Conservation (phyloP, 2,888 invertebrate species). For the Chydorus sphaericus region DNA sequence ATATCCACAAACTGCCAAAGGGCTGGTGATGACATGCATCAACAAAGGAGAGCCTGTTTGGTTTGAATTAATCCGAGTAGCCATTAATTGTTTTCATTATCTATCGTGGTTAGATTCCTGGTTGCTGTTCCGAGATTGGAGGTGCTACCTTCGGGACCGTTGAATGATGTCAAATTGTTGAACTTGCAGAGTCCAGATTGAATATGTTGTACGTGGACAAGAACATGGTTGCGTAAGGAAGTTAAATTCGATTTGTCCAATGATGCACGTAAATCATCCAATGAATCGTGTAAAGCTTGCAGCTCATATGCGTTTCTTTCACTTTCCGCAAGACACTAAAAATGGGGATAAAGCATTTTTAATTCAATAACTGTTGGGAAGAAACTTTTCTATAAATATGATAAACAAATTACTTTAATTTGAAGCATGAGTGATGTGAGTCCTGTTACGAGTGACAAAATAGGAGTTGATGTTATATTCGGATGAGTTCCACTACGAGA, state of each 20-base stretch:
- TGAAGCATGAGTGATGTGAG: constrained; percentile 80
- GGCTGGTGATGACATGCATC: too few relatives aligned
- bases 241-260: constrained; percentile 57
- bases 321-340: constrained; percentile 50
- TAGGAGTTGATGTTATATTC: constrained; percentile 33
- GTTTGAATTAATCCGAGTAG: too few relatives aligned
- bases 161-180: constrained; percentile 31
- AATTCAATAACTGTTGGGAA: neutral
- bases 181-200: constrained; percentile 48
- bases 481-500: constrained; percentile 37
- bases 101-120: neutral
- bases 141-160: constrained; percentile 14
- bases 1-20: too few relatives aligned
- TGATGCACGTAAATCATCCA: constrained; percentile 72
- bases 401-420: constrained; percentile 43
- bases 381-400: neutral
- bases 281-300: constrained; percentile 75
- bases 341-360: constrained; percentile 18
- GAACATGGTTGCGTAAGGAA: constrained; percentile 72
- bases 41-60: too few relatives aligned
- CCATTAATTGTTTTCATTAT: constrained; percentile 25
- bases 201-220: constrained; percentile 80
- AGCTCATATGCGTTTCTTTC: constrained; percentile 81
- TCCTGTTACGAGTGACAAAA: constrained; percentile 67
- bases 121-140: neutral